These are phyloP conservation scores for Notarius lentiginosus DNA, from an alignment of 2,113 vertebrate genomes.

Conservation along the genomic window DNA sequence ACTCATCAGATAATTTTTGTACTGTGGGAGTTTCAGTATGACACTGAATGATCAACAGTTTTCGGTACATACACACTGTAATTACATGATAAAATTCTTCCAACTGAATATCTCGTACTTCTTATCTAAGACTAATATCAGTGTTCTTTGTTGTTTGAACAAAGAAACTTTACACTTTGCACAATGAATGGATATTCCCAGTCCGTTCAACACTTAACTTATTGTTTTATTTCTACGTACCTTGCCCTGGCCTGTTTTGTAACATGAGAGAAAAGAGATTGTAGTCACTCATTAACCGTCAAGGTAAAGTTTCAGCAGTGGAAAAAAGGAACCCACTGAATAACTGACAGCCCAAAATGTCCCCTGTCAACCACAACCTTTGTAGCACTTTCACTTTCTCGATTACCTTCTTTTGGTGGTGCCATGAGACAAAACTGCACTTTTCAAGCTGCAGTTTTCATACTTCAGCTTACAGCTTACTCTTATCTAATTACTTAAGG, in stretches of 20 bases:
- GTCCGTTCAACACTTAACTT: not conserved
- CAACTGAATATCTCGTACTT: not conserved
- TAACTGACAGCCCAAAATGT: conserved; percentile 35
- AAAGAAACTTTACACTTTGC: not conserved
- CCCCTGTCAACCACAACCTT: conserved; percentile 24
- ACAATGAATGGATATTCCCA: not conserved
- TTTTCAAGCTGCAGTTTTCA: not conserved
- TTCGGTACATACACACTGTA: not conserved
- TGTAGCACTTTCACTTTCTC: conserved; percentile 39
- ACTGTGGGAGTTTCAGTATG: not conserved
- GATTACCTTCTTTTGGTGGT: not conserved
- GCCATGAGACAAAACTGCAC: not conserved
- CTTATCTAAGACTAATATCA: not conserved
- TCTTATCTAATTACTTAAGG: not conserved
- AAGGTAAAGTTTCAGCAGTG: conserved; percentile 34
- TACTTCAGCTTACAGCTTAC: not conserved
- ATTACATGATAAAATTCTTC: not conserved
- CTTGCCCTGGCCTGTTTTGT: conserved; percentile 21
- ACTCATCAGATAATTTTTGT: not conserved
- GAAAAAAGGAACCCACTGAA: conserved; percentile 15
- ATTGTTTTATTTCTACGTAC: not conserved
- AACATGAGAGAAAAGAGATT: not conserved
- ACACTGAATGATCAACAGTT: not conserved
- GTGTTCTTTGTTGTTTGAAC: not conserved
- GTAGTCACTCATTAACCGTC: conserved; percentile 40